Evolutionary conservation across 2,113 vertebrate genomes (phyloP).

Genomic region (Poecile atricapillus): DNA sequence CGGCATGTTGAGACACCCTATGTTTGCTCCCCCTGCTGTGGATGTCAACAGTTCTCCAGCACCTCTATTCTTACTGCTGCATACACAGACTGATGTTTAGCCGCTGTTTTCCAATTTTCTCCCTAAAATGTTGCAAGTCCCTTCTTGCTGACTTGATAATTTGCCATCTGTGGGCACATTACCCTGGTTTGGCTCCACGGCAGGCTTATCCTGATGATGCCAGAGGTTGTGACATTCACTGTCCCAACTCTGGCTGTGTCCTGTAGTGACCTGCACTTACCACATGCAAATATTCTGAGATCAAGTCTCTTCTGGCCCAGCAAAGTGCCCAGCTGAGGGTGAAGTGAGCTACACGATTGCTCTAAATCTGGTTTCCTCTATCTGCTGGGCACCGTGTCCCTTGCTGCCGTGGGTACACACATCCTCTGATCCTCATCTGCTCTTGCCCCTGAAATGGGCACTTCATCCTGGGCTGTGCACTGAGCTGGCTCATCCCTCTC

Average conservation of each 20-base stretch:
- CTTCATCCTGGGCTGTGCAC: slow-evolving; percentile 35
- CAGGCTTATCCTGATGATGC: slow-evolving; percentile 21
- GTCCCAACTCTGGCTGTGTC: slow-evolving; percentile 18
- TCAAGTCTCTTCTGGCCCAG: slow-evolving; percentile 16
- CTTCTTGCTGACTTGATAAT: slow-evolving; percentile 17
- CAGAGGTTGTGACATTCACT: slow-evolving; percentile 24
- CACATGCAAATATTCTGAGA: slow-evolving; percentile 17
- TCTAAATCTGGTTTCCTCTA: slow-evolving; percentile 34
- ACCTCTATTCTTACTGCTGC: slow-evolving; percentile 25
- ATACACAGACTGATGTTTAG: slow-evolving; percentile 26
- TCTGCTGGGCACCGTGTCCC: neutral
- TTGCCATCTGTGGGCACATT: slow-evolving; percentile 33
- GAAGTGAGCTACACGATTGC: slow-evolving; percentile 17
- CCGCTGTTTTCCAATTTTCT: slow-evolving; percentile 33
- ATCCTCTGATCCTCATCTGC: slow-evolving; percentile 17
- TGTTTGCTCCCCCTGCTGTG: neutral
- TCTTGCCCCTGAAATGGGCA: neutral
- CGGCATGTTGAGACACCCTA: slow-evolving; percentile 25
- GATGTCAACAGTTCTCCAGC: slow-evolving; percentile 54
- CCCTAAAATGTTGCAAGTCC: slow-evolving; percentile 9
- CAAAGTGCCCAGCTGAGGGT: slow-evolving; percentile 29
- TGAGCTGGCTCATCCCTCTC: slow-evolving; percentile 12
- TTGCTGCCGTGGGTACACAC: slow-evolving; percentile 14
- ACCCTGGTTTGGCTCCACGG: slow-evolving; percentile 28
- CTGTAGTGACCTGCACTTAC: slow-evolving; percentile 33